A percentile compares a stretch with the other conserved stretches of the same genome.
Conservation (phyloP, 2,113 vertebrate species). For the Bothrops jararaca region DNA sequence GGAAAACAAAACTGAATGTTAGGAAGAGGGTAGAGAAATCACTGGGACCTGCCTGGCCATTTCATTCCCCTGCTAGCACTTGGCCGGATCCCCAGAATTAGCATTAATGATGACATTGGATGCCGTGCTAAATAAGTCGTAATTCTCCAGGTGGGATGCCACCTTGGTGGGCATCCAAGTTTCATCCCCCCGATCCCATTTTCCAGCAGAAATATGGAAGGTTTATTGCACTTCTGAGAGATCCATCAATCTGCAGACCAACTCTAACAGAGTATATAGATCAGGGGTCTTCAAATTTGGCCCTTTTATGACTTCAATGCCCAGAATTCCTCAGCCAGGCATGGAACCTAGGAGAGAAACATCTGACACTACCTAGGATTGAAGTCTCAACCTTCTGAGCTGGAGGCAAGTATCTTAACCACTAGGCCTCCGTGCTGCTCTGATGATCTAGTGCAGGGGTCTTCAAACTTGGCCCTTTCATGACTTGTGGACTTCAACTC, state of each 20-base stretch:
- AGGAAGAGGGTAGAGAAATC: background rate
- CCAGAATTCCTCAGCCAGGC: too few relatives aligned
- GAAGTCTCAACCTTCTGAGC: too few relatives aligned
- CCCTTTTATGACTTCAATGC: too few relatives aligned
- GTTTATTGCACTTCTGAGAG: constrained; percentile 27
- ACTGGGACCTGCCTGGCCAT: background rate
- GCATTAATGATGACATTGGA: background rate
- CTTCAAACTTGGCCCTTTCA: too few relatives aligned
- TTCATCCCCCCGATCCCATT: background rate
- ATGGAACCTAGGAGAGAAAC: too few relatives aligned
- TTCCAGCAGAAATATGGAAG: constrained; percentile 13
- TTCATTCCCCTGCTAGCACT: background rate
- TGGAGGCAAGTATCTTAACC: too few relatives aligned
- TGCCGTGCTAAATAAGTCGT: background rate
- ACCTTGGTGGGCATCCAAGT: constrained; percentile 6
- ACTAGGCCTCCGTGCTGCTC: too few relatives aligned
- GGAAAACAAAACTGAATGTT: constrained; percentile 5
- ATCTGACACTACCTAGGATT: too few relatives aligned
- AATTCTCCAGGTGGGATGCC: constrained; percentile 2
- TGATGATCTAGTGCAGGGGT: too few relatives aligned
- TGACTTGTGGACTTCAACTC: too few relatives aligned
- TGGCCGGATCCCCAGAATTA: constrained; percentile 10
- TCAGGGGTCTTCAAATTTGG: too few relatives aligned
- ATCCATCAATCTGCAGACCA: background rate
- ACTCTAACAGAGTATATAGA: background rate